Evolutionary conservation across 2,113 vertebrate species (phyloP), one percentile per base, ranked within the genome.

Genomic region (Istiophorus platypterus): DNA sequence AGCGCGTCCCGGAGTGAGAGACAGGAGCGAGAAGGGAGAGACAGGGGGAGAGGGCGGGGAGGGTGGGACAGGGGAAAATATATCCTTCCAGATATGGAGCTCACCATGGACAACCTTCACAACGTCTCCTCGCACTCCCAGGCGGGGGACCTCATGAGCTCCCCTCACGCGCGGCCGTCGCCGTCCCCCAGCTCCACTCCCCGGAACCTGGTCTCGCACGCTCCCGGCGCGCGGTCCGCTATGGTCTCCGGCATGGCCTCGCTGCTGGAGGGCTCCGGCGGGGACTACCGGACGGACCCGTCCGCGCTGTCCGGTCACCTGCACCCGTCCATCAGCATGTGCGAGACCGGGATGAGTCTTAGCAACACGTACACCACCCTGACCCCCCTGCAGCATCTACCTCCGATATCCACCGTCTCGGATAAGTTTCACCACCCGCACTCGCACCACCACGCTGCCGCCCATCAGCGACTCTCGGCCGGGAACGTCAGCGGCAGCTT

Each of bases 321-420:
- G 87, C 98, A 99, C 91, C 98, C 98, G 93, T 97, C 97, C 92
- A 97, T 99, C 96, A 97, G 96, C 92, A 95, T 99, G 94, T 98
- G 98, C 95, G 98, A 99, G 93, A 92, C 97, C 45, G 96, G 97
- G 89, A 96, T 98, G 97, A 96, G 97, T 82, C 98, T 99, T 97
- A 97, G 96, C 95, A 95, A 97, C 93, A 98, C 97, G 85, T 99
- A 99, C 94, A 98, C 98, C 92, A 99, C 92, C 49, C 90, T 99
- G 72, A 99, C 98, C 42, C 97, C 98, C 59, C 97, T 99, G 63
- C 97, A 98, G 94, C 97, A 97, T 79, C 91, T 98, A 94, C 97
- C 98, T 29, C 98, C 98, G 82, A 99, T 99, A 92, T 99, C 97
- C 89, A 97, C 97, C 37, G 97, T 99, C 81, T 97, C 97, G 5